These are phyloP conservation scores for Fragum fragum DNA, from an alignment of 2,888 invertebrate species.

Conservation along the genomic window DNA sequence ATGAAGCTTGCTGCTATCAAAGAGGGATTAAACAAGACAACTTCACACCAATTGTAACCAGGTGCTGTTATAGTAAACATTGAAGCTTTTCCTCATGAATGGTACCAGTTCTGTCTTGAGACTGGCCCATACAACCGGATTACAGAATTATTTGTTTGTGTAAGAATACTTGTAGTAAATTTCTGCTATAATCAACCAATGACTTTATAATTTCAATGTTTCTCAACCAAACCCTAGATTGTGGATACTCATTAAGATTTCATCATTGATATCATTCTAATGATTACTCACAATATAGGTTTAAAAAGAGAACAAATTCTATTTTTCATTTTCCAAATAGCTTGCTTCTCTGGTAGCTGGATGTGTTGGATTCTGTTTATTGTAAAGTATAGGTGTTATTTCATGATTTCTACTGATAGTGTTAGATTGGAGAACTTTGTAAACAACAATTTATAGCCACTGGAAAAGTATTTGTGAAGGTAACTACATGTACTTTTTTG, in stretches of 20 bases:
- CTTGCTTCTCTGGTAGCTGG: too few species aligned
- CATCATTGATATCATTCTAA: too few species aligned
- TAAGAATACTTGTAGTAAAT: not conserved
- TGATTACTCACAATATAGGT: too few species aligned
- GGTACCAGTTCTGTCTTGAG: not conserved
- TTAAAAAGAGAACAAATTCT: too few species aligned
- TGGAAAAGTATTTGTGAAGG: too few species aligned
- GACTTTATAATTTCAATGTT: too few species aligned
- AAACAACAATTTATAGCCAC: too few species aligned
- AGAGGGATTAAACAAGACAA: conserved; percentile 14
- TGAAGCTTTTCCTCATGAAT: not conserved
- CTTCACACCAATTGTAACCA: not conserved
- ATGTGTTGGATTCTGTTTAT: conserved; percentile 1
- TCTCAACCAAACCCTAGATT: too few species aligned
- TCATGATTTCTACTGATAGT: not conserved
- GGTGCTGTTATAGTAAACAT: conserved; percentile 27
- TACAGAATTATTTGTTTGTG: conserved; percentile 1
- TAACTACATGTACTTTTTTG: too few species aligned
- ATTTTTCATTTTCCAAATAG: too few species aligned
- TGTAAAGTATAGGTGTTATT: conserved; percentile 23
- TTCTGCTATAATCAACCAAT: too few species aligned
- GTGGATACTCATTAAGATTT: too few species aligned
- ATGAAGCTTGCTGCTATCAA: conserved; percentile 19
- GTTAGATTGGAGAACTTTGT: not conserved
- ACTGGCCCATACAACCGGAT: not conserved